A percentile compares a stretch with the other conserved stretches of the same genome.
Conservation (phyloP, 2,888 invertebrate genomes). For the Hydraecia micacea region DNA sequence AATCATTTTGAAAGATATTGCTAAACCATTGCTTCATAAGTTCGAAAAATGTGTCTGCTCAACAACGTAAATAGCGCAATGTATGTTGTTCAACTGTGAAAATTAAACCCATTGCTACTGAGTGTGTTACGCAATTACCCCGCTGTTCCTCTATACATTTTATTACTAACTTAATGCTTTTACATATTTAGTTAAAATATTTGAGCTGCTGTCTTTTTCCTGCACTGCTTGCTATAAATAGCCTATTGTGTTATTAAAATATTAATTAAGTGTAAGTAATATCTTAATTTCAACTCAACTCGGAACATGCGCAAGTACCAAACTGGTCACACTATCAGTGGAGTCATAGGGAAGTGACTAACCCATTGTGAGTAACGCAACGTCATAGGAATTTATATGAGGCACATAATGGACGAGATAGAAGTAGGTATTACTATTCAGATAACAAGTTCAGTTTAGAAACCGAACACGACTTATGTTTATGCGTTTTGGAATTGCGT, state of each 20-base stretch:
- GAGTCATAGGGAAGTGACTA: slow-evolving; percentile 7
- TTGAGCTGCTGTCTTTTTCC: slow-evolving; percentile 29
- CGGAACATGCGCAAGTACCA: slow-evolving; percentile 17
- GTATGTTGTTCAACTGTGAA: too few relatives aligned
- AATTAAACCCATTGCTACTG: too few relatives aligned
- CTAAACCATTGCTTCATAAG: too few relatives aligned
- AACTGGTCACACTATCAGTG: slow-evolving; percentile 7
- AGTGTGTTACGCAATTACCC: too few relatives aligned
- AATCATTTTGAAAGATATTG: too few relatives aligned
- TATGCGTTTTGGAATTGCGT: neutral
- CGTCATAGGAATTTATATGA: slow-evolving; percentile 29
- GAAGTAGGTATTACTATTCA: neutral
- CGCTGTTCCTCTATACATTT: too few relatives aligned
- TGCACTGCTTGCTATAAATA: slow-evolving; percentile 26
- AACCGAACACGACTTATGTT: neutral
- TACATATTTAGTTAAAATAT: neutral
- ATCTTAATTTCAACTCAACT: slow-evolving; percentile 1
- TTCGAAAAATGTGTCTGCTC: too few relatives aligned
- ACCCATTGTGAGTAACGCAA: slow-evolving; percentile 5
- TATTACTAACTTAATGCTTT: too few relatives aligned
- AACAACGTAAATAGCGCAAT: too few relatives aligned
- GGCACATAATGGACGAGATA: neutral
- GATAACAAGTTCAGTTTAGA: too few relatives aligned
- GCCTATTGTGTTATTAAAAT: slow-evolving; percentile 25
- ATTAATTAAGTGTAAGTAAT: slow-evolving; percentile 3